phyloP scores from a whole-genome alignment of 2,888 invertebrate species.

The Cataglyphis albicans region DNA sequence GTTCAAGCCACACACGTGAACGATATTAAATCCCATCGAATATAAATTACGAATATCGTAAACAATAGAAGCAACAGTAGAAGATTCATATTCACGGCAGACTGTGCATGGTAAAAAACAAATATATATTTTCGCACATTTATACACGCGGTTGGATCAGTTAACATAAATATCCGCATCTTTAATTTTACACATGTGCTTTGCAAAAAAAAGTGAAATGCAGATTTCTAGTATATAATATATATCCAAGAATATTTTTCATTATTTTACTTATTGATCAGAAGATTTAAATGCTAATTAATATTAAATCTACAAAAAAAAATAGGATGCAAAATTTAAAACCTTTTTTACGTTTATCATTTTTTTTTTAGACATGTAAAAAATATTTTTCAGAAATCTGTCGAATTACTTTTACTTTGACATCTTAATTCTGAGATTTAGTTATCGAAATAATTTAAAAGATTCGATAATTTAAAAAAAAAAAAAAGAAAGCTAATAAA shows the following conservation, averaged over 20 bases:
- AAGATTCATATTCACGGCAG: slow-evolving; percentile 15
- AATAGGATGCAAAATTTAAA: background rate
- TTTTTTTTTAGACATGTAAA: background rate
- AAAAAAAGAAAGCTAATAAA: background rate
- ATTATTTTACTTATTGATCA: background rate
- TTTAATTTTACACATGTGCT: slow-evolving; percentile 1
- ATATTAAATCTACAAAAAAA: background rate
- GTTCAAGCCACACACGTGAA: background rate
- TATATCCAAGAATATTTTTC: background rate
- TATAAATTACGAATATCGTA: slow-evolving; percentile 47
- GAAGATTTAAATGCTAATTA: background rate
- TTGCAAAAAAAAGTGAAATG: background rate
- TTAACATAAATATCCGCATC: background rate
- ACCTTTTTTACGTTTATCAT: background rate
- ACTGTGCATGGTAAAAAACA: background rate
- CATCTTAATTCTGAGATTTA: background rate
- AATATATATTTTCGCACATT: background rate
- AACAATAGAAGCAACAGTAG: background rate
- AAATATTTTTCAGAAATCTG: background rate
- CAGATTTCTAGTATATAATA: background rate
- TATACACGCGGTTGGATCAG: background rate
- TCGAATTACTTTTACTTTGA: background rate
- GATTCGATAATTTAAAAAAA: background rate
- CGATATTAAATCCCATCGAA: slow-evolving; percentile 34
- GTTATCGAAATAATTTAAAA: background rate